Percentiles rank a stretch among this genome's conserved stretches.
These are phyloP conservation scores for Cyprinus carpio DNA, from an alignment of 2,113 vertebrate species.

Conservation along the genomic window DNA sequence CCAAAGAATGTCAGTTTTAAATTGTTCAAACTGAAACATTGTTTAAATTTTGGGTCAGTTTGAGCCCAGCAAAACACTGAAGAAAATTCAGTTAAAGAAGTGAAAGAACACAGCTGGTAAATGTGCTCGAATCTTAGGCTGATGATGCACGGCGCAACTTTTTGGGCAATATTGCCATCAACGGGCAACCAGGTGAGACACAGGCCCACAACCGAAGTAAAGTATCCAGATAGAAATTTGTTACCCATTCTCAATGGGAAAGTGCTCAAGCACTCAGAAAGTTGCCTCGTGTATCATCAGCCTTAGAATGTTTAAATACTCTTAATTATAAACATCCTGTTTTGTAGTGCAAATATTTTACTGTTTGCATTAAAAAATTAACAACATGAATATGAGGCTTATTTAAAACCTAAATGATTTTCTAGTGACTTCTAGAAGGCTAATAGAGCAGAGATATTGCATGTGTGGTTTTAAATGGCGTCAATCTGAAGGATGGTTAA, in stretches of 20 bases:
- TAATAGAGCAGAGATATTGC: neutral
- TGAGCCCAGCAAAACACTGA: neutral
- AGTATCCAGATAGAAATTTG: too few relatives aligned
- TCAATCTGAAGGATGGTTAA: neutral
- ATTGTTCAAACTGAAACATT: neutral
- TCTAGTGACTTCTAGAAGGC: neutral
- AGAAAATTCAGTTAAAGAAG: neutral
- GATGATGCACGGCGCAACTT: too few relatives aligned
- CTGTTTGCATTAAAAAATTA: neutral
- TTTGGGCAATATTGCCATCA: too few relatives aligned
- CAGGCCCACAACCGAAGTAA: too few relatives aligned
- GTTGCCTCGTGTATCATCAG: too few relatives aligned
- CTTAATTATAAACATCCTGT: neutral
- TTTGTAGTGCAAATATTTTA: neutral
- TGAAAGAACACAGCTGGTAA: neutral
- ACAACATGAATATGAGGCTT: neutral
- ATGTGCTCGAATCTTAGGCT: neutral
- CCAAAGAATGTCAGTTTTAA: neutral
- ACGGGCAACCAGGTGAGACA: too few relatives aligned
- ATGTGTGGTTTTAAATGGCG: neutral
- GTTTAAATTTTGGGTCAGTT: neutral
- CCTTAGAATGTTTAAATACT: neutral
- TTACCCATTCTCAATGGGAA: too few relatives aligned
- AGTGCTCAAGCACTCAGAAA: too few relatives aligned
- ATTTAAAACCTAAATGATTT: neutral